A percentile compares a stretch with the other conserved stretches of the same genome.
Evolutionary conservation across 2,888 invertebrate genomes (phyloP).

Genomic region (Drosophila mulleri): DNA sequence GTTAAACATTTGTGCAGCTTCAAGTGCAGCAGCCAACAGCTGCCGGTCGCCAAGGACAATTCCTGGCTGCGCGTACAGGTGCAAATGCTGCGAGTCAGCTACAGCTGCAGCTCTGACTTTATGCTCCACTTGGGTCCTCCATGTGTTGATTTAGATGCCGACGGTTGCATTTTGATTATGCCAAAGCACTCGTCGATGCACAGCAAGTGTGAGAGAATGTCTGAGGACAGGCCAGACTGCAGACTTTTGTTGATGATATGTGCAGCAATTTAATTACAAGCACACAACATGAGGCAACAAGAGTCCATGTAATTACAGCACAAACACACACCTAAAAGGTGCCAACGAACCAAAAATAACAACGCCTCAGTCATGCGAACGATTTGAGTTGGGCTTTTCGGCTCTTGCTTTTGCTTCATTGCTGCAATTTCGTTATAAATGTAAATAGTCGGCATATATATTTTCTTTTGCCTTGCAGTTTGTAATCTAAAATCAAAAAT

Average conservation of each 20-base stretch:
- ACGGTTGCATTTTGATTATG: conserved; percentile 73
- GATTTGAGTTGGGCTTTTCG: conserved; percentile 7
- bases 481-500: conserved; percentile 1
- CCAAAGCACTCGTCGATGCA: conserved; percentile 56
- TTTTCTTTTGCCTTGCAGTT: conserved; percentile 5
- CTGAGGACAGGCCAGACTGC: conserved; percentile 22
- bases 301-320: conserved; percentile 44
- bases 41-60: conserved; percentile 66
- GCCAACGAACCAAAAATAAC: conserved; percentile 65
- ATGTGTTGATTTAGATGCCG: conserved; percentile 60
- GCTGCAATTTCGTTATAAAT: conserved; percentile 8
- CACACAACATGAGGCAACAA: conserved; percentile 68
- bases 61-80: conserved; percentile 66
- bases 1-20: conserved; percentile 65
- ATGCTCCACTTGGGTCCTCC: conserved; percentile 11
- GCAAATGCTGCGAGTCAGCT: conserved; percentile 54
- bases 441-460: conserved; percentile 37
- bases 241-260: conserved; percentile 56
- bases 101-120: conserved; percentile 2
- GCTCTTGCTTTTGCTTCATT: background rate
- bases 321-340: conserved; percentile 47
- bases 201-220: conserved; percentile 21
- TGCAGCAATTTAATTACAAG: conserved; percentile 74
- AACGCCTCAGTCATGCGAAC: conserved; percentile 17
- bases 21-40: conserved; percentile 46